phyloP scores from a whole-genome alignment of 2,797 vertebrate species.

The Coregonus sp. region DNA sequence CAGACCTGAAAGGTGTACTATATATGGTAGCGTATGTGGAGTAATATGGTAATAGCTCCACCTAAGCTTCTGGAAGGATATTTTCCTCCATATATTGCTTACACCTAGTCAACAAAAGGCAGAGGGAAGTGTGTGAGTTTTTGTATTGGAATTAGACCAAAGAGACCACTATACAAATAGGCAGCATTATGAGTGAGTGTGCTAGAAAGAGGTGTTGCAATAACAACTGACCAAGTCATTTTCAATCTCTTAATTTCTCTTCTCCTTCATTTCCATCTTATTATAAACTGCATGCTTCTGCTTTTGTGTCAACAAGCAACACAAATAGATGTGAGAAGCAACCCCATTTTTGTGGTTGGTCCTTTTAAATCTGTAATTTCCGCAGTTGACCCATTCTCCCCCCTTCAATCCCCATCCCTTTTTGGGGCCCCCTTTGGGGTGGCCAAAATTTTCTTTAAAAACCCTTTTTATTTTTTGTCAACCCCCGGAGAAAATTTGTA shows the following conservation, averaged over 20 bases:
- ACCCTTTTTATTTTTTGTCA: too few species aligned
- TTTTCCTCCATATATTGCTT: neutral
- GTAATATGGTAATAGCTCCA: neutral
- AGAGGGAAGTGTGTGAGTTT: neutral
- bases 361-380: too few species aligned
- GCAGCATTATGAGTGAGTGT: neutral
- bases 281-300: neutral
- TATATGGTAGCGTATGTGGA: neutral
- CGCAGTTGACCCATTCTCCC: too few species aligned
- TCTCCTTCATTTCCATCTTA: conserved; percentile 17
- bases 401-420: too few species aligned
- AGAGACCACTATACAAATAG: neutral
- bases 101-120: neutral
- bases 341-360: too few species aligned
- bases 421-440: too few species aligned
- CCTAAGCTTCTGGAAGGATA: neutral
- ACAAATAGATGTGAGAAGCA: neutral
- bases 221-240: neutral
- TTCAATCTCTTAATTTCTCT: neutral
- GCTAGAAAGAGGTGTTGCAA: conserved; percentile 12
- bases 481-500: too few species aligned
- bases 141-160: neutral
- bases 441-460: too few species aligned
- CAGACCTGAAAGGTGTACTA: neutral
- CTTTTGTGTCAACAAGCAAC: conserved; percentile 1